phyloP scores from a whole-genome alignment of 2,797 vertebrate genomes.

The Microctenopoma stevenorrisi region DNA sequence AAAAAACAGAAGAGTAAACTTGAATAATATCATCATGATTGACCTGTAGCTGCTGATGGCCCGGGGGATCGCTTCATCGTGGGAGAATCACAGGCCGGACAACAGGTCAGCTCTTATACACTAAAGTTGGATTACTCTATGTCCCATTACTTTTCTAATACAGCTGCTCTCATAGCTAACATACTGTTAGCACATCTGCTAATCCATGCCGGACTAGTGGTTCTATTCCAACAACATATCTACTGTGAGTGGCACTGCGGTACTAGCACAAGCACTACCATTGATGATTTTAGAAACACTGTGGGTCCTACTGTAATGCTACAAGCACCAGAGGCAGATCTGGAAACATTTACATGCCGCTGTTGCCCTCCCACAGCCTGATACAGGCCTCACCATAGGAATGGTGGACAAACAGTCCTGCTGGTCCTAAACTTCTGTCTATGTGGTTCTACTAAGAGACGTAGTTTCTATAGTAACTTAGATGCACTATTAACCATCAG shows the following conservation, averaged over 20 bases:
- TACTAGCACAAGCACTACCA: neutral
- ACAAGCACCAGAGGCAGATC: too few species aligned
- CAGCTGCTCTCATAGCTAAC: neutral
- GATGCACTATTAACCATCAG: too few species aligned
- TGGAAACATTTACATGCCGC: too few species aligned
- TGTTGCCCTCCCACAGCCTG: too few species aligned
- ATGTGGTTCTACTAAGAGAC: too few species aligned
- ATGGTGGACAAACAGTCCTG: too few species aligned
- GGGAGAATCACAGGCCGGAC: slow-evolving; percentile 97
- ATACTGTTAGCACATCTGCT: neutral
- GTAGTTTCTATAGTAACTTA: too few species aligned
- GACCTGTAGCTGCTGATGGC: slow-evolving; percentile 92
- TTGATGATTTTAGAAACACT: neutral
- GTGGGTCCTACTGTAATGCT: neutral
- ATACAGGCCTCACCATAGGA: too few species aligned
- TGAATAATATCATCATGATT: slow-evolving; percentile 39
- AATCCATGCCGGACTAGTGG: neutral
- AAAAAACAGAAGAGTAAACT: slow-evolving; percentile 15
- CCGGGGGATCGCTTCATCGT: slow-evolving; percentile 99
- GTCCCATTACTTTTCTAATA: neutral
- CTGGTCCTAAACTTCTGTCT: too few species aligned
- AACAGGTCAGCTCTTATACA: slow-evolving; percentile 87
- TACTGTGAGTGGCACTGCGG: neutral
- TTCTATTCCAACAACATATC: neutral
- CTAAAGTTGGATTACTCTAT: slow-evolving; percentile 5